Evolutionary conservation across 2,888 invertebrate species (phyloP).

Genomic region (Theodoxus fluviatilis): DNA sequence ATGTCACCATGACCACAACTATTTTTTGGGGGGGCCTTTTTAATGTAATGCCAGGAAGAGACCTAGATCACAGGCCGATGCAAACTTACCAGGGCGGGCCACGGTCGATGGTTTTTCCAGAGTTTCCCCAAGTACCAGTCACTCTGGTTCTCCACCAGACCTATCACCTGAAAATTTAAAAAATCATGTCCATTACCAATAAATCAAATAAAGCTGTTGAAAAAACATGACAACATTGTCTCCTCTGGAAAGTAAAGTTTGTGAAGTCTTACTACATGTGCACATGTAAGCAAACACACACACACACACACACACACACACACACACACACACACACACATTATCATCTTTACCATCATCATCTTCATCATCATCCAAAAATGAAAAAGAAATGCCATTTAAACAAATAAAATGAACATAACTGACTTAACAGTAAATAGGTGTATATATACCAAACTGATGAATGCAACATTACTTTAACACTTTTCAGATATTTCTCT

Average conservation of each 20-base stretch:
- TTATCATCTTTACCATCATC: background rate
- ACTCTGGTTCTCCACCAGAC: constrained; percentile 89
- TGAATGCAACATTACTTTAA: no score
- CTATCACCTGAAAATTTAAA: constrained; percentile 73
- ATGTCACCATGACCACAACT: no score
- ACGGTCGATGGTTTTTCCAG: constrained; percentile 76
- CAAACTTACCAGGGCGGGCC: constrained; percentile 81
- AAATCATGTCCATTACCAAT: background rate
- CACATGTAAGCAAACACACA: constrained; percentile 2
- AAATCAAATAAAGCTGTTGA: background rate
- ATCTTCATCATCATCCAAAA: no score
- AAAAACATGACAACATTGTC: no score
- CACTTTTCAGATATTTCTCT: no score
- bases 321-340: background rate
- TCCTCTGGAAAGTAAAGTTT: no score
- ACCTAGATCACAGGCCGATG: background rate
- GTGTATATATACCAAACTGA: no score
- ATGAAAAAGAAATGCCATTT: no score
- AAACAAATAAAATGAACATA: no score
- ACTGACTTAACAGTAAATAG: no score
- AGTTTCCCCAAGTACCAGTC: constrained; percentile 84
- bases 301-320: background rate
- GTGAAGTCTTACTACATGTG: no score
- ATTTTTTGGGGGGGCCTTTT: no score
- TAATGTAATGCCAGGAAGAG: background rate